phyloP scores from a whole-genome alignment of 1,140 invertebrate genomes.

The Drosophila kohkoa region DNA sequence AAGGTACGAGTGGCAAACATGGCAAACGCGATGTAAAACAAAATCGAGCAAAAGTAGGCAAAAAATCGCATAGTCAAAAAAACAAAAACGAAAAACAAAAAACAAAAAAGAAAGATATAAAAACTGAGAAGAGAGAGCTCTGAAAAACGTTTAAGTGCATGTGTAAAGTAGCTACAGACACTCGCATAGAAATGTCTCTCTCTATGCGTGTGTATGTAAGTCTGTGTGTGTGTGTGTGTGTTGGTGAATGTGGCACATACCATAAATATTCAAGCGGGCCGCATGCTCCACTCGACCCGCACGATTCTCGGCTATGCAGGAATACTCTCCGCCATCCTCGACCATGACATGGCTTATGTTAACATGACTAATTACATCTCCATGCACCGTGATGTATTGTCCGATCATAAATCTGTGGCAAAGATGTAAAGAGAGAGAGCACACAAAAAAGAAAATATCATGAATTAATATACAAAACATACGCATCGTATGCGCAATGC shows the following conservation, averaged over 20 bases:
- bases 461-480: slow-evolving; percentile 62
- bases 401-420: slow-evolving; percentile 90
- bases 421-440: slow-evolving; percentile 10
- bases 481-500: slow-evolving; percentile 66
- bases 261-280: slow-evolving; percentile 94
- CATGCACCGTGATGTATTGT: slow-evolving; percentile 92
- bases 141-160: slow-evolving; percentile 73
- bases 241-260: slow-evolving; percentile 86
- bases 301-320: slow-evolving; percentile 92
- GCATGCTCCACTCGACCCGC: slow-evolving; percentile 91
- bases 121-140: slow-evolving; percentile 30
- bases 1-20: slow-evolving; percentile 29
- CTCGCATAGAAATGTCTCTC: slow-evolving; percentile 1
- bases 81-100: slow-evolving; percentile 49
- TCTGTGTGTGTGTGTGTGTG: slow-evolving; percentile 24
- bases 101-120: slow-evolving; percentile 42
- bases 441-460: slow-evolving; percentile 29
- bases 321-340: slow-evolving; percentile 95
- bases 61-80: slow-evolving; percentile 29
- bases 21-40: slow-evolving; percentile 72
- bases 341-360: slow-evolving; percentile 94
- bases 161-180: slow-evolving; percentile 68
- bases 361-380: slow-evolving; percentile 94
- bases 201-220: slow-evolving; percentile 17
- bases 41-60: slow-evolving; percentile 76